Conservation (phyloP, 2,113 vertebrate species). For the Corvus cornix region DNA sequence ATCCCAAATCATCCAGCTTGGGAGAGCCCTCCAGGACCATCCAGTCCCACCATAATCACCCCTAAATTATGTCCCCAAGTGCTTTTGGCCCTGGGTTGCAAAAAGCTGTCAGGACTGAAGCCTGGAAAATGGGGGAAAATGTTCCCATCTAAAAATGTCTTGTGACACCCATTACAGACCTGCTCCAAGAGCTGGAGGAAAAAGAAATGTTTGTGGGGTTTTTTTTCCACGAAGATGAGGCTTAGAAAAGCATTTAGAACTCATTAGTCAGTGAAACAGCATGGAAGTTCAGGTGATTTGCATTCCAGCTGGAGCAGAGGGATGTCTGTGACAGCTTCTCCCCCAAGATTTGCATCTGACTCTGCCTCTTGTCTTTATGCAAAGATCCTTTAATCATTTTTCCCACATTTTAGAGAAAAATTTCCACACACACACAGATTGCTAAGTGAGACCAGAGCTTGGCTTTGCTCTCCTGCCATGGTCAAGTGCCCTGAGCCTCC, state of each 20-base stretch:
- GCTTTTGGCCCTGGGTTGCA: background rate
- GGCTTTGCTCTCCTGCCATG: background rate
- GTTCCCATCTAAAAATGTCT: background rate
- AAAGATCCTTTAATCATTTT: background rate
- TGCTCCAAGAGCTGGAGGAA: background rate
- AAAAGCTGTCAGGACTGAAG: background rate
- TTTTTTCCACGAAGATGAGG: background rate
- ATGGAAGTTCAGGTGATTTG: constrained; percentile 8
- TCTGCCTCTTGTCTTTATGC: background rate
- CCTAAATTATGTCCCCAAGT: background rate
- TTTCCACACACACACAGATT: background rate
- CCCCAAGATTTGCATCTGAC: background rate
- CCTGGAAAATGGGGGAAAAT: background rate
- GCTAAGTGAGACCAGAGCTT: background rate
- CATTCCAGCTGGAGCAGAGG: background rate
- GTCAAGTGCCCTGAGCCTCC: background rate
- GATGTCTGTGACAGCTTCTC: background rate
- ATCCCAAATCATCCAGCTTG: background rate
- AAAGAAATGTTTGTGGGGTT: background rate
- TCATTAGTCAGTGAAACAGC: background rate
- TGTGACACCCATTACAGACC: background rate
- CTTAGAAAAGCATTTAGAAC: background rate
- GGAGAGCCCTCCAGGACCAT: background rate
- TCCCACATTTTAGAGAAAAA: background rate
- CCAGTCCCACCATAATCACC: background rate